Conservation (phyloP, 2,797 vertebrate species). For the Typhlichthys eigenmanni region DNA sequence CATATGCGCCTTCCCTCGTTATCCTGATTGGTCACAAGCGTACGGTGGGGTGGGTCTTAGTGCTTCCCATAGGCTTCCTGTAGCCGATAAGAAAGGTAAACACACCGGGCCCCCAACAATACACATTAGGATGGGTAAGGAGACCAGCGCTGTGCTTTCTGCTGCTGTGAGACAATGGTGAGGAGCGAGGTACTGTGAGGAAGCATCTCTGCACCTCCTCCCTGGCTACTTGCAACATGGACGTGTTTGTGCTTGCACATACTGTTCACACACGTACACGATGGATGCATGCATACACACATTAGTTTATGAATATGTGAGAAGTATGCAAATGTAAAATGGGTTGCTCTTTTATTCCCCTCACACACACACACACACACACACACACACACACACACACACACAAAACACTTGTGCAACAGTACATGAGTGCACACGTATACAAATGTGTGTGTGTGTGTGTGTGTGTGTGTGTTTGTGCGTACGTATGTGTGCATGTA, state of each 20-base stretch:
- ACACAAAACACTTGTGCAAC: constrained; percentile 1
- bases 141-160: constrained; percentile 35
- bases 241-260: no score
- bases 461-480: constrained; percentile 24
- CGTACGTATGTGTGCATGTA: constrained; percentile 24
- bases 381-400: constrained; percentile 22
- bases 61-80: constrained; percentile 84
- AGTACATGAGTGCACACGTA: constrained; percentile 7
- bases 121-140: constrained; percentile 38
- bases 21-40: constrained; percentile 61
- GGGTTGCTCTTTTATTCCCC: constrained; percentile 1
- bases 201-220: no score
- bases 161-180: no score
- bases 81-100: constrained; percentile 81
- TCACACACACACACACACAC: constrained; percentile 1
- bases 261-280: no score
- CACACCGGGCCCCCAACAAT: constrained; percentile 56
- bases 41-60: constrained; percentile 60
- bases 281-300: neutral
- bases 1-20: no score
- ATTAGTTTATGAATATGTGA: neutral
- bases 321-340: neutral
- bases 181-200: no score
- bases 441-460: constrained; percentile 6
- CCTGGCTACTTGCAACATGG: no score